Base-by-base conservation (phyloP, 2,888 invertebrate species). In the Aquatica leii region DNA sequence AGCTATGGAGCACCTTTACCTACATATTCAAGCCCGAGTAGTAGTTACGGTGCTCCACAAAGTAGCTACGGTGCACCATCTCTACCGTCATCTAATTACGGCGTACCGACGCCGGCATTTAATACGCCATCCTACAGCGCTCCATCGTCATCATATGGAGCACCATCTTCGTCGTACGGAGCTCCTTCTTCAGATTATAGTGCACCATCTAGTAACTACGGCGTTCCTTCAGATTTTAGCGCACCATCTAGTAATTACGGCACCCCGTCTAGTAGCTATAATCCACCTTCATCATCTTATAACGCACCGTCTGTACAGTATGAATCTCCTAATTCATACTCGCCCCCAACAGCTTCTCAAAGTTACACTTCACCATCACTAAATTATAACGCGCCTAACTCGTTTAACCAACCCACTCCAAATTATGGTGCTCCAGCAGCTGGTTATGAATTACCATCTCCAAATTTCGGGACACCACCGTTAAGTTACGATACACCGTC, bases 401-500 rank as follows among this genome's bases (percentile, higher is more conserved):
- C 67, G n/a, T 59, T 62, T 15, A 63, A 40, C 34, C 67, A 66
- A 21, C 57, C 68, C 14, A 24, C 67, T 0, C 59, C 64, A 5
- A 65, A 35, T 24, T 70, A 67, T 40, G 56, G 56, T 12, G 17
- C 54, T 11, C 66, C 69, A 24, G 55, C 21, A 24, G 15, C 55
- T n/a, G 62, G 62, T n/a, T 74, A 74, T 35, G 72, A 74, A 17
- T 62, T 74, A 14, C 73, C 74, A 6, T 56, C 65, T 1, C 56
- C 66, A 43, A 67, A 71, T 24, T 66, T 68, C 18, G 70, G 65
- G 21, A 58, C 69, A 15, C 71, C 73, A 14, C 70, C 74, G 5
- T 61, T 75, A 58, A 68, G 60, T 56, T 75, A 74, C 53, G 74
- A 74, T 49, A 46, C 70, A 15, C 71, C 73, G 8, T 71, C 72